Base-by-base conservation (phyloP, 1,140 invertebrate genomes). In the Pogonomyrmex californicus region DNA sequence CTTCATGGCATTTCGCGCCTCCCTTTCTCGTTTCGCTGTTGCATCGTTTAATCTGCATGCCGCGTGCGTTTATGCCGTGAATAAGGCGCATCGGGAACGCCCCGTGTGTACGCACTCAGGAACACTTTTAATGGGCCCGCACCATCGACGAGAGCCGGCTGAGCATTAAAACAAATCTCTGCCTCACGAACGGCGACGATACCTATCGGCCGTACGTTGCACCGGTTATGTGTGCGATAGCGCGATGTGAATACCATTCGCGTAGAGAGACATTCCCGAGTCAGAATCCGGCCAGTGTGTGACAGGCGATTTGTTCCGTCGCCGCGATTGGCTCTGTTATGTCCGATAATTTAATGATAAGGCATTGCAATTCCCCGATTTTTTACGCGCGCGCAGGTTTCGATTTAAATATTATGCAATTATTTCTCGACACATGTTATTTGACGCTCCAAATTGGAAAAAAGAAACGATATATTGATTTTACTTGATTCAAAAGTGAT, bases 121-220 rank as follows among this genome's bases (percentile, higher is more conserved):
- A 56, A 62, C 51, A 71, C 66, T 88, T 89, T 89, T 90, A 89
- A 90, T 89, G 85, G 88, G 17, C 12, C 12, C 65, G 44, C n/a
- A 75, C 44, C 85, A 73, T 86, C 88, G 76, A 89, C 76, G 62
- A 81, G 66, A 65, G 60, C 38, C 41, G 54, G 41, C 38, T 70
- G 70, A 60, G 76, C 81, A 88, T 90, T 90, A 82, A 90, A 90
- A 90, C 89, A 76, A 89, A 90, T 89, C 88, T 79, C 58, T 23
- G 36, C 60, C 60, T 47, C 54, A n/a, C 41, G 78, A 87, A 87
- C 88, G 85, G 56, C 60, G 65, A 76, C 62, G 85, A 85, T 79
- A 78, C 54, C 60, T 63, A 88, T 90, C 86, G 86, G 23, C 75
- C 73, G 65, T 86, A 65, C 75, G 9, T 63, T 83, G 54, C 78